A percentile compares a stretch with the other conserved stretches of the same genome.
phyloP scores from a whole-genome alignment of 2,113 vertebrate genomes.

The Solenodon paradoxus region DNA sequence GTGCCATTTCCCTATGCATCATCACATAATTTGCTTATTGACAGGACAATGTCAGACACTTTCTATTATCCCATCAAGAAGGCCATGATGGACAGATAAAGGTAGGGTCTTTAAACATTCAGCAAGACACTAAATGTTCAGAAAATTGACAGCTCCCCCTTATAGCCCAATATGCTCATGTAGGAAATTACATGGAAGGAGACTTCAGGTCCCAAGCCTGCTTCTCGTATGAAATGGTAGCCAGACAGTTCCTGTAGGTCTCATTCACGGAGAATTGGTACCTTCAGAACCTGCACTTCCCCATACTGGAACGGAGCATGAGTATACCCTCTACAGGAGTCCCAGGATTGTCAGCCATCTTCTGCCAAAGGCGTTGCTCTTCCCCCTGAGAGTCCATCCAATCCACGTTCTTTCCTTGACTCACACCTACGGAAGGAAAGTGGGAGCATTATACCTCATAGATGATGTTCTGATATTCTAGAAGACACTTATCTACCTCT shows the following conservation, averaged over 20 bases:
- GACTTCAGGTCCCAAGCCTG: background rate
- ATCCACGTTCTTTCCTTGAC: conserved; percentile 92
- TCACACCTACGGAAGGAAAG: conserved; percentile 84
- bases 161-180: background rate
- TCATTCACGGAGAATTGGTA: background rate
- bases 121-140: background rate
- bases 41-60: background rate
- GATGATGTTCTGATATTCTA: background rate
- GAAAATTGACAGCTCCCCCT: background rate
- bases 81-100: background rate
- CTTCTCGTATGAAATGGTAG: conserved; percentile 18
- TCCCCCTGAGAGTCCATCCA: conserved; percentile 98
- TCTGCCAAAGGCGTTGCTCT: conserved; percentile 93
- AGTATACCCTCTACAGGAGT: conserved; percentile 91
- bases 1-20: background rate
- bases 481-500: background rate
- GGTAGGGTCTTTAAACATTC: background rate
- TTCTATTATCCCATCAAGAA: background rate
- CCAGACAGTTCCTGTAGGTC: background rate
- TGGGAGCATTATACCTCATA: background rate
- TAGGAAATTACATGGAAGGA: conserved; percentile 37
- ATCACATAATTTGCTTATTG: background rate
- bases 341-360: conserved; percentile 93
- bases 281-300: conserved; percentile 84
- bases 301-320: conserved; percentile 96